phyloP scores from a whole-genome alignment of 2,797 vertebrate species.

The Rhadinocentrus ornatus region DNA sequence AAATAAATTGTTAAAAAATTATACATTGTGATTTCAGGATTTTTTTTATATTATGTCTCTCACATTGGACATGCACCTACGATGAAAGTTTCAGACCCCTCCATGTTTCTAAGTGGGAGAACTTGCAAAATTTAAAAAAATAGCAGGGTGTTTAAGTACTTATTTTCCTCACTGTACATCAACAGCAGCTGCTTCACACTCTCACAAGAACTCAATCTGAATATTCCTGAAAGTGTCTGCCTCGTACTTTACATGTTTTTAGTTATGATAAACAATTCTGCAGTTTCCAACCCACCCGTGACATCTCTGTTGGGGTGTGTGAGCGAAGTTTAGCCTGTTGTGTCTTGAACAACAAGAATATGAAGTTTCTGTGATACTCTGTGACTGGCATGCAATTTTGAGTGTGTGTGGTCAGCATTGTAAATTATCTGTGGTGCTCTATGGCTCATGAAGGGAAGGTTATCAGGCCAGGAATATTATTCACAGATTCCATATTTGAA shows the following conservation, averaged over 20 bases:
- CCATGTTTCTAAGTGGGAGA: too few species aligned
- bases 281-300: slow-evolving; percentile 28
- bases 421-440: slow-evolving; percentile 26
- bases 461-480: background rate
- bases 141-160: too few species aligned
- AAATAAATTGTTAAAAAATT: too few species aligned
- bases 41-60: too few species aligned
- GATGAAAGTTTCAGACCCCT: too few species aligned
- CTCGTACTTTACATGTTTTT: slow-evolving; percentile 29
- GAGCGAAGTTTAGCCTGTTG: slow-evolving; percentile 46
- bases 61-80: too few species aligned
- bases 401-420: slow-evolving; percentile 15
- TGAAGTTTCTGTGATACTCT: slow-evolving; percentile 43
- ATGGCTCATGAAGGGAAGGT: slow-evolving; percentile 15
- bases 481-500: slow-evolving; percentile 4
- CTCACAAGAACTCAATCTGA: slow-evolving; percentile 34
- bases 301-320: slow-evolving; percentile 28
- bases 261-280: slow-evolving; percentile 7
- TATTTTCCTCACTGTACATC: too few species aligned
- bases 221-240: slow-evolving; percentile 33
- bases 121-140: too few species aligned
- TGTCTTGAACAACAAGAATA: slow-evolving; percentile 52
- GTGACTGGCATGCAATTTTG: slow-evolving; percentile 10
- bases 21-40: too few species aligned
- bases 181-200: slow-evolving; percentile 35